Evolutionary conservation across 2,113 vertebrate genomes (phyloP).

Genomic region (Tenrec ecaudatus): DNA sequence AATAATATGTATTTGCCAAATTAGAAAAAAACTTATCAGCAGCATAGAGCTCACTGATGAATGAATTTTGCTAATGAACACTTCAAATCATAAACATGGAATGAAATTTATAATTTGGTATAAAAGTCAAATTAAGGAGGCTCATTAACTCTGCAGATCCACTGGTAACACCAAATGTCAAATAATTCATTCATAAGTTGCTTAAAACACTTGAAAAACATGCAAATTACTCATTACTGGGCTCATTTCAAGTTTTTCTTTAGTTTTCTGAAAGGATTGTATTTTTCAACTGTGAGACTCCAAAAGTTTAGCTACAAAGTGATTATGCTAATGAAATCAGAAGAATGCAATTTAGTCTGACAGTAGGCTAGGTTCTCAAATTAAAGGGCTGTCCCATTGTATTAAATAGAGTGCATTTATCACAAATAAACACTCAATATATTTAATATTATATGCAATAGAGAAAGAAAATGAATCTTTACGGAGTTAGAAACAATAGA

Average conservation of each 20-base stretch:
- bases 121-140: conserved; percentile 82
- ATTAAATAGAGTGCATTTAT: conserved; percentile 83
- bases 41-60: conserved; percentile 49
- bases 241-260: conserved; percentile 72
- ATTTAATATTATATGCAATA: conserved; percentile 77
- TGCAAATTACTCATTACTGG: conserved; percentile 82
- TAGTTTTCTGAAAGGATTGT: conserved; percentile 78
- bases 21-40: conserved; percentile 32
- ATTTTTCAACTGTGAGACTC: conserved; percentile 67
- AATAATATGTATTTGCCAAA: not conserved
- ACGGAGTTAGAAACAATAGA: conserved; percentile 54
- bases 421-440: conserved; percentile 79
- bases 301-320: conserved; percentile 87
- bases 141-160: conserved; percentile 85
- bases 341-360: conserved; percentile 83
- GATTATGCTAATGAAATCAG: conserved; percentile 87
- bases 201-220: conserved; percentile 79
- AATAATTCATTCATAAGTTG: conserved; percentile 87
- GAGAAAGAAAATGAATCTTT: conserved; percentile 76
- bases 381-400: conserved; percentile 82
- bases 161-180: conserved; percentile 73
- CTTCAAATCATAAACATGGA: conserved; percentile 80
- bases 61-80: conserved; percentile 78
- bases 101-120: conserved; percentile 79
- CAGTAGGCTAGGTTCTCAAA: conserved; percentile 81